Percentiles rank a stretch among this genome's conserved stretches.
phyloP scores from a whole-genome alignment of 2,888 invertebrate genomes.

The Piscicola geometra region DNA sequence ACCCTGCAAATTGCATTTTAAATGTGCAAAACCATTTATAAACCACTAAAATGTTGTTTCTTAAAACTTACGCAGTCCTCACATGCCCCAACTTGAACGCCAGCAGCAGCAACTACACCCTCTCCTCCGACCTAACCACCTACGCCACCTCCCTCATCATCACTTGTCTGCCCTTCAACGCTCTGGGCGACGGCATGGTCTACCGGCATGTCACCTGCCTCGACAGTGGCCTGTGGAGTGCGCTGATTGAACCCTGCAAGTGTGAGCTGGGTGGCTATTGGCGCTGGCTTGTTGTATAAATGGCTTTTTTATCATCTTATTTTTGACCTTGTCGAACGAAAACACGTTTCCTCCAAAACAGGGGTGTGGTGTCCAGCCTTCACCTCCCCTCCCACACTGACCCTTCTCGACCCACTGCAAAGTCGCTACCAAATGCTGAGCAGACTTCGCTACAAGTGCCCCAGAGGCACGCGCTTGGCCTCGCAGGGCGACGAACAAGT shows the following conservation, averaged over 20 bases:
- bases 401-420: slow-evolving; percentile 13
- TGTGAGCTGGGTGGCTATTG: too few relatives aligned
- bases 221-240: slow-evolving; percentile 17
- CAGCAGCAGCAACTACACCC: slow-evolving; percentile 18
- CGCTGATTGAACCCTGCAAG: background rate
- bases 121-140: background rate
- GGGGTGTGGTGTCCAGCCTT: slow-evolving; percentile 31
- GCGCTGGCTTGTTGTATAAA: too few relatives aligned
- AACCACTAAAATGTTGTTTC: background rate
- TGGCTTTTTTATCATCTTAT: too few relatives aligned
- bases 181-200: slow-evolving; percentile 8
- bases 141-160: slow-evolving; percentile 9
- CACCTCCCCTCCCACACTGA: background rate
- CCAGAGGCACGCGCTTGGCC: slow-evolving; percentile 8
- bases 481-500: background rate
- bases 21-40: too few relatives aligned
- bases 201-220: slow-evolving; percentile 1
- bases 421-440: slow-evolving; percentile 5
- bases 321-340: too few relatives aligned
- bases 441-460: slow-evolving; percentile 13
- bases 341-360: background rate
- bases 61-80: background rate
- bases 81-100: slow-evolving; percentile 25
- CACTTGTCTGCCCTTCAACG: slow-evolving; percentile 21
- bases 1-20: too few relatives aligned